Base-by-base conservation (phyloP, 2,888 invertebrate species). In the Tineola bisselliella region DNA sequence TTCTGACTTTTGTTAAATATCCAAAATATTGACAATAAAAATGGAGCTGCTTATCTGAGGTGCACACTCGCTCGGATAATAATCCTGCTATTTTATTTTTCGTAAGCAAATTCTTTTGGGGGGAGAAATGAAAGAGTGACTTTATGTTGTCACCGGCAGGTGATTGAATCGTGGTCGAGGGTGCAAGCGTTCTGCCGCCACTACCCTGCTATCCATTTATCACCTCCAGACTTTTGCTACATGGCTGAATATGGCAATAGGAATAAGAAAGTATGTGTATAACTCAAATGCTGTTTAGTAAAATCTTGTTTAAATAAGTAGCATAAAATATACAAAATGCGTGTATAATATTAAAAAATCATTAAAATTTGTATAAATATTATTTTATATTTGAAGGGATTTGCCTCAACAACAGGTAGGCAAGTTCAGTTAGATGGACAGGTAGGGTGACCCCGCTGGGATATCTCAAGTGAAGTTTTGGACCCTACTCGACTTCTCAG, bases 81-180 rank as follows among this genome's bases (percentile, higher is more conserved):
- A 48, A 48, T 5, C 13, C 48, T 48, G 44, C 4, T 48, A 48
- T 48, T 48, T 48, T 48, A 48, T 48, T 48, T 48, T 48, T 17
- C 30, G 56, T 66, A 68, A 64, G 65, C 69, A 69, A 68, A 69
- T 70, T 70, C 66, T 68, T 71, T 66, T 68, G 61, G 66, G 69
- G 70, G 70, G 64, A 66, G 67, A 66, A 64, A 44, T 64, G 63
- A 61, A 52, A 65, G 68, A 72, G 72, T 72, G 70, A 69, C 68
- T 66, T 66, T 65, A 60, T 64, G 65, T 75, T 77, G 80, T 76
- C 77, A 73, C 69, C 69, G 71, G 70, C 79, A 79, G 76, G 76
- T 77, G 79, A 81, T 80, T 77, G 79, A 77, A 78, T 73, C 61
- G 56, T 59, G 66, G 48, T 15, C 59, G 59, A 43, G 59, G 44